Percentiles rank a stretch among this genome's conserved stretches.
Conservation (phyloP, 2,797 vertebrate genomes). For the Ataeniobius toweri region DNA sequence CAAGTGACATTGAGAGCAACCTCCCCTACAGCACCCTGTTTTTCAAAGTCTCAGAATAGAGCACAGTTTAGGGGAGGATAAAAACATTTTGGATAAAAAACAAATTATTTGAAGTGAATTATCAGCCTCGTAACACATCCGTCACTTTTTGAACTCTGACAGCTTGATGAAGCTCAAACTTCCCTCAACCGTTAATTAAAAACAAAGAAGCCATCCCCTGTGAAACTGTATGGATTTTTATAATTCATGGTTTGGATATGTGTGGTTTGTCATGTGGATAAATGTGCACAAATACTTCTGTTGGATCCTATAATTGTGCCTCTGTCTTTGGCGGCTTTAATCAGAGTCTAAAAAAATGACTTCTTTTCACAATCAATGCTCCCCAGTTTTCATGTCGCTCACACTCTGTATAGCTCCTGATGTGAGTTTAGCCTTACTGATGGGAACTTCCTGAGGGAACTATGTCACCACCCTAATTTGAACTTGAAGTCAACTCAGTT, state of each 20-base stretch:
- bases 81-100: conserved; percentile 25
- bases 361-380: conserved; percentile 25
- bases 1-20: conserved; percentile 30
- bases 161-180: conserved; percentile 23
- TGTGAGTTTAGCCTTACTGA: conserved; percentile 11
- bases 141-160: conserved; percentile 35
- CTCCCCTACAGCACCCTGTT: conserved; percentile 34
- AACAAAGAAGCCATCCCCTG: conserved; percentile 29
- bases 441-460: conserved; percentile 32
- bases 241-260: conserved; percentile 45
- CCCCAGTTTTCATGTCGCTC: conserved; percentile 16
- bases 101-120: conserved; percentile 30
- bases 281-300: conserved; percentile 26
- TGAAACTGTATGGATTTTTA: conserved; percentile 34
- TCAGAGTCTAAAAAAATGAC: conserved; percentile 24
- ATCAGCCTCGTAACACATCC: conserved; percentile 22
- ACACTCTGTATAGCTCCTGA: conserved; percentile 29
- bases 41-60: conserved; percentile 46
- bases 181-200: conserved; percentile 12
- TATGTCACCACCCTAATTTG: conserved; percentile 30
- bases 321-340: conserved; percentile 16
- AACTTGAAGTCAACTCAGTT: conserved; percentile 21
- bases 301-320: conserved; percentile 20
- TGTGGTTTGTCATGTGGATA: conserved; percentile 8
- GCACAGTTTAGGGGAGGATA: conserved; percentile 10